Conservation (phyloP, 1,140 invertebrate genomes). For the Apis laboriosa region DNA sequence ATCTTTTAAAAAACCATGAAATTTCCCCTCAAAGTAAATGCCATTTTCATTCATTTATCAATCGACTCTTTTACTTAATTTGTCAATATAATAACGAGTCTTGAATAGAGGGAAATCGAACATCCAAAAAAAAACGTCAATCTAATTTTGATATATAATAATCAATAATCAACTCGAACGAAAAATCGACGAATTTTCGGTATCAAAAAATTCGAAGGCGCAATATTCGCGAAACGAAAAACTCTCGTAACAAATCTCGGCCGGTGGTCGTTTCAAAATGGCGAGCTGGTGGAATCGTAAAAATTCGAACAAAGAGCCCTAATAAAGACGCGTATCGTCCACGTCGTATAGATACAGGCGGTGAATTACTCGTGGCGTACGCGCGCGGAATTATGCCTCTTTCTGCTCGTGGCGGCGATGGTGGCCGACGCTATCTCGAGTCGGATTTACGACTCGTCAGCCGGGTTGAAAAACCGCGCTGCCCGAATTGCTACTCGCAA, state of each 20-base stretch:
- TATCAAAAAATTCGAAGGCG: not conserved
- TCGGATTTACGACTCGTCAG: conserved; percentile 57
- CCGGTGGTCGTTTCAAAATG: too few relatives aligned
- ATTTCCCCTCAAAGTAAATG: too few relatives aligned
- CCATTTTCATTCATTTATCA: too few relatives aligned
- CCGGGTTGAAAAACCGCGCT: not conserved
- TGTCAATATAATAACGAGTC: too few relatives aligned
- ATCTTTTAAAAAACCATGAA: too few relatives aligned
- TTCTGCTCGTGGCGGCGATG: conserved; percentile 24
- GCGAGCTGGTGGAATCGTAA: conserved; percentile 20
- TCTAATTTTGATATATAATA: too few relatives aligned
- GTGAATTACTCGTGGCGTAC: conserved; percentile 27
- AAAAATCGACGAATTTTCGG: too few relatives aligned
- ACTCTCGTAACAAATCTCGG: conserved; percentile 2
- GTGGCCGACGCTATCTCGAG: conserved; percentile 15
- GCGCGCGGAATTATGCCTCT: conserved; percentile 38
- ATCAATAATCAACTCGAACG: too few relatives aligned
- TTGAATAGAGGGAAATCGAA: too few relatives aligned
- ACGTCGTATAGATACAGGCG: conserved; percentile 36
- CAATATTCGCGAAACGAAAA: too few relatives aligned
- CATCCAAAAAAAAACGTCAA: too few relatives aligned
- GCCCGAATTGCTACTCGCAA: not conserved
- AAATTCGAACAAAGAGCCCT: conserved; percentile 51
- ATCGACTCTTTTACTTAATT: too few relatives aligned
- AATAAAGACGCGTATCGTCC: conserved; percentile 42